Evolutionary conservation across 2,797 vertebrate genomes (phyloP), one percentile per base, ranked within the genome.

Genomic region (Mastacembelus armatus): DNA sequence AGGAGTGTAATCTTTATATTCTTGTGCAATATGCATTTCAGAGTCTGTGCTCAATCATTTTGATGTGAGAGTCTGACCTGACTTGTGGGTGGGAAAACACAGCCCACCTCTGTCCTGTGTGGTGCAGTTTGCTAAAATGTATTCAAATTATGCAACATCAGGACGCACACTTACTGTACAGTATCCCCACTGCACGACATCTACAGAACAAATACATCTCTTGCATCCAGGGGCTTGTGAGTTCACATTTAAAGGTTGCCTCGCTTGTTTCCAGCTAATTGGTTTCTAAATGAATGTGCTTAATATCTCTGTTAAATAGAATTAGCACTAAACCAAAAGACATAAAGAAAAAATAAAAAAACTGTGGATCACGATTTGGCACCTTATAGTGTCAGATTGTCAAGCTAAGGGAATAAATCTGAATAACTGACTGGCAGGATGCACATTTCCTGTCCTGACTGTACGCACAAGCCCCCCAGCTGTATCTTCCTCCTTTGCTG

Each of bases 361-460:
- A 32, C 2, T 32, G 30, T 2, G 30, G 7, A 4, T 26, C 24
- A 26, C 26, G 5, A 26, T 2, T 26, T 26, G 24, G 24, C 26
- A 24, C 24, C 3, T 24, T 19, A 4, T 44, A 6, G 8, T 16
- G 9, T 47, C 7, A 15, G 35, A 36, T 6, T 15, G 2, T 15
- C 14, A 10, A 15, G 14, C 5, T 16, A 12, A 22, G 21, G 12
- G 21, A 14, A 19, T 56, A 18, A 56, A 62, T 38, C 45, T 11
- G 69, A 39, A 49, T 16, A n/a, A n/a, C 7, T 10, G 43, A 55
- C 65, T 54, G 35, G 44, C 72, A 29, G 35, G 22, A 55, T 16
- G 48, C 43, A 55, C 26, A 7, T 29, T 32, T 60, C 44, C 8
- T 36, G 19, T 26, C 35, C 43, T 19, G 36, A 65, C 56, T 55